Evolutionary conservation across 2,113 vertebrate species (phyloP).

Genomic region (Emydocephalus ijimae): DNA sequence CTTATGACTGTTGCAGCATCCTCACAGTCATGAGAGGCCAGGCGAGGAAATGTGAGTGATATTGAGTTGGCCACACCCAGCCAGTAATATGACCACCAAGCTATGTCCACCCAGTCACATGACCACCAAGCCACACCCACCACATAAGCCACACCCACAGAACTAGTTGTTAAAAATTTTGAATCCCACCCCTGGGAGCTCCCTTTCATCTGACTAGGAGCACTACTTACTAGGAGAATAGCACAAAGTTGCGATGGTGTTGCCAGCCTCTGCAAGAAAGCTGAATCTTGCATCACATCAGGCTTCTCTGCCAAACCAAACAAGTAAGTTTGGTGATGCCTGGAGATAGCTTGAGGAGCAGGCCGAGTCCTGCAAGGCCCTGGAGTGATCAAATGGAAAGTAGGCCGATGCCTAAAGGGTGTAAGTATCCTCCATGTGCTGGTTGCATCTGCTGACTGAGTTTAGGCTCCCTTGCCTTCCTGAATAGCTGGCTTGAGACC

Average conservation of each 20-base stretch:
- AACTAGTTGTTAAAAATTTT: too few species aligned
- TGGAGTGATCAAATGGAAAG: neutral
- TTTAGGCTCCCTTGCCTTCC: neutral
- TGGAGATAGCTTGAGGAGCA: neutral
- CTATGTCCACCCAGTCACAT: too few species aligned
- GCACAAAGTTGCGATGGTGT: neutral
- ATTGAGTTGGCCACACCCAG: too few species aligned
- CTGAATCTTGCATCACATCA: neutral
- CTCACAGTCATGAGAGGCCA: too few species aligned
- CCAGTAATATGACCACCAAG: too few species aligned
- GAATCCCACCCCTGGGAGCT: neutral
- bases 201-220: neutral
- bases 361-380: neutral
- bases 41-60: too few species aligned
- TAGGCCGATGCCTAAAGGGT: too few species aligned
- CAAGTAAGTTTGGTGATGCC: neutral
- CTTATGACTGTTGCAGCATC: too few species aligned
- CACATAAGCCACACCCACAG: too few species aligned
- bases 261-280: neutral
- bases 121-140: too few species aligned
- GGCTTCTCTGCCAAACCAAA: neutral
- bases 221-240: neutral
- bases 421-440: neutral
- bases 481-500: neutral
- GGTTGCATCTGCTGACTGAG: neutral